Base-by-base conservation (phyloP, 1,140 invertebrate species). In the Hyles euphorbiae region DNA sequence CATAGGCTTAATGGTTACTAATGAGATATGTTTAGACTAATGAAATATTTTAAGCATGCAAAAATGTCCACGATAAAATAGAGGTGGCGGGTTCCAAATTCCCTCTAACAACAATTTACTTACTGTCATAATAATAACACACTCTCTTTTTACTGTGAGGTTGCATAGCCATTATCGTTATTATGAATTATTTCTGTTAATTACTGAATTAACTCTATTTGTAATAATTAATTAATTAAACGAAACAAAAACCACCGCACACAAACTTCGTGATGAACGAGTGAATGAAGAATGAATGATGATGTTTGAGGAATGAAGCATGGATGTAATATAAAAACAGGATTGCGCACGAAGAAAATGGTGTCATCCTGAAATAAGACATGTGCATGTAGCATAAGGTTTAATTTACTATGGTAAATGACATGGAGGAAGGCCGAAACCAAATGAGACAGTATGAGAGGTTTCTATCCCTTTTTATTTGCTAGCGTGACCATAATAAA, bases 71-170 rank as follows among this genome's bases (percentile, higher is more conserved):
- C n/a, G n/a, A 48, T 33, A 36, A 32, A 43, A 54, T 53, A 12
- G 9, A 32, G 58, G 76, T 84, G 78, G 81, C 81, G 81, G 76
- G 80, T 76, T 82, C 83, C 68, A 73, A 78, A 81, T 63, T 78
- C 76, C 72, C 50, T 64, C 61, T 69, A 40, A 40, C 36, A 40
- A 40, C 8, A 22, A 52, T n/a, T 34, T 89, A 96, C 97, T 97
- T 92, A 99, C 98, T 98, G 86, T 99, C 98, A 80, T 99, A 99
- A 89, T 99, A 99, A 90, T 99, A 99, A 88, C 98, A 98, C 58
- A 99, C 97, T 83, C 96, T 93, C 87, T 98, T 98, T 79, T 96
- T 96, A 74, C 93, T 96, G 70, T 97, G 96, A 8, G 94, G 93
- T 89, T 94, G 92, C 81, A 94, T 93, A 45, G 92, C 89, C 93